These are phyloP conservation scores for Crenichthys baileyi DNA, from an alignment of 2,797 vertebrate species.

Conservation along the genomic window DNA sequence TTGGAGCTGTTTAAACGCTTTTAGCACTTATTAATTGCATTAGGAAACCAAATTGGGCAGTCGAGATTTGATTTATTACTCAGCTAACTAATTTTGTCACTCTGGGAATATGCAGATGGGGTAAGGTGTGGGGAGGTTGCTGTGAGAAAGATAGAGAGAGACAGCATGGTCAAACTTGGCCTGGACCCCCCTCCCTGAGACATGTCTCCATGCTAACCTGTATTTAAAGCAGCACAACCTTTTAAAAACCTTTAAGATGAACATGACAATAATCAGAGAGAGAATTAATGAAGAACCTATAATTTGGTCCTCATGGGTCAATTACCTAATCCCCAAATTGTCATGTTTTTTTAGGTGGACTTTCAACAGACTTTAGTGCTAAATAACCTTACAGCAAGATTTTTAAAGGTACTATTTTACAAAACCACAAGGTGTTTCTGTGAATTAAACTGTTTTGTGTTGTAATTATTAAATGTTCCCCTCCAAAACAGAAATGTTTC, in stretches of 20 bases:
- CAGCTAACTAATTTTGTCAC: conserved; percentile 84
- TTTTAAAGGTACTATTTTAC: too few relatives aligned
- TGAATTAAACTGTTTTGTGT: not conserved
- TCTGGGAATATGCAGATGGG: conserved; percentile 79
- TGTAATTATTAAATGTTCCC: not conserved
- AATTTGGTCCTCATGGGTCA: conserved; percentile 29
- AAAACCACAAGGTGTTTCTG: not conserved
- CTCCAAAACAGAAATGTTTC: too few relatives aligned
- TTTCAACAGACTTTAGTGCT: not conserved
- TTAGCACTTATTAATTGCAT: conserved; percentile 86
- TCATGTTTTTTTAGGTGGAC: not conserved
- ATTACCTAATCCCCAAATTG: conserved; percentile 20
- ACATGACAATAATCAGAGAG: conserved; percentile 19
- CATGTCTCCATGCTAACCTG: conserved; percentile 47
- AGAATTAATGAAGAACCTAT: conserved; percentile 25
- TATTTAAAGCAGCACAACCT: conserved; percentile 35
- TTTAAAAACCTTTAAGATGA: conserved; percentile 34
- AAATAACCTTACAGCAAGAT: too few relatives aligned
- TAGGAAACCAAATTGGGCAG: conserved; percentile 84
- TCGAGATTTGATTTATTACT: conserved; percentile 83
- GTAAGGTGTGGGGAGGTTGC: conserved; percentile 61
- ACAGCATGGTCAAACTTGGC: conserved; percentile 65
- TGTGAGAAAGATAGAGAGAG: conserved; percentile 70
- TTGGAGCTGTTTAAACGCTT: conserved; percentile 81
- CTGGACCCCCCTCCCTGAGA: conserved; percentile 49